Percentiles rank a stretch among this genome's conserved stretches.
Conservation (phyloP, 1,140 invertebrate species). For the Calephelis nemesis region DNA sequence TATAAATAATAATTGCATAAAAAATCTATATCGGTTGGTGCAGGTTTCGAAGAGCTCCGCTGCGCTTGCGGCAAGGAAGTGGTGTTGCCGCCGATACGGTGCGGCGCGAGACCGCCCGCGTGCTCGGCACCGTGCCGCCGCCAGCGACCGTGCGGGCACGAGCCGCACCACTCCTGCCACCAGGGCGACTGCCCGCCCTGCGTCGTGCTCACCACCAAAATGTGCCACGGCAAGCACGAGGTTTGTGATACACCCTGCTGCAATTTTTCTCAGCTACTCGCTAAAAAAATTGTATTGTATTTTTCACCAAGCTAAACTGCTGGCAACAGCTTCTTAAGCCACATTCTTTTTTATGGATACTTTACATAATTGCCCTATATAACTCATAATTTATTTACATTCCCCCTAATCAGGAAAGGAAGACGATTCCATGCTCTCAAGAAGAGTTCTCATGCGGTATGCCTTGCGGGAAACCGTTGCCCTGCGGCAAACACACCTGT, state of each 20-base stretch:
- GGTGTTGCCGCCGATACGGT: constrained; percentile 93
- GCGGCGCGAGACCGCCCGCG: constrained; percentile 90
- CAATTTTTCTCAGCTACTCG: too few species aligned
- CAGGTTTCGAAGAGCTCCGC: constrained; percentile 93
- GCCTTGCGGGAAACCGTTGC: constrained; percentile 88
- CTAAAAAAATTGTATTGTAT: too few species aligned
- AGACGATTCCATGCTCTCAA: constrained; percentile 93
- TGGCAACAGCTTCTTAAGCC: too few species aligned
- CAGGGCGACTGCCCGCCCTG: constrained; percentile 93
- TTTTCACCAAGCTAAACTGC: too few species aligned
- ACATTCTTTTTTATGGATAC: neutral
- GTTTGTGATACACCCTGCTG: constrained; percentile 51
- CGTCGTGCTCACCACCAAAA: constrained; percentile 91
- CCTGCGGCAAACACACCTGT: constrained; percentile 90
- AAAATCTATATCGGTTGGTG: neutral
- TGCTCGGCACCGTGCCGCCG: constrained; percentile 90
- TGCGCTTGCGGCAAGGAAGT: constrained; percentile 95
- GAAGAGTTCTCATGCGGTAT: constrained; percentile 94
- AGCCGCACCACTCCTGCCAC: constrained; percentile 84
- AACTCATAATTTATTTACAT: neutral
- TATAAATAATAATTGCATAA: too few species aligned
- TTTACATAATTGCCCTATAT: neutral
- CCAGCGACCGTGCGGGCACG: constrained; percentile 89
- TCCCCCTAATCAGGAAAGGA: constrained; percentile 80
- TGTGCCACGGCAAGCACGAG: constrained; percentile 94